Evolutionary conservation across 2,888 invertebrate genomes (phyloP), one percentile per base, ranked within the genome.

Genomic region (Cerastis rubricosa): DNA sequence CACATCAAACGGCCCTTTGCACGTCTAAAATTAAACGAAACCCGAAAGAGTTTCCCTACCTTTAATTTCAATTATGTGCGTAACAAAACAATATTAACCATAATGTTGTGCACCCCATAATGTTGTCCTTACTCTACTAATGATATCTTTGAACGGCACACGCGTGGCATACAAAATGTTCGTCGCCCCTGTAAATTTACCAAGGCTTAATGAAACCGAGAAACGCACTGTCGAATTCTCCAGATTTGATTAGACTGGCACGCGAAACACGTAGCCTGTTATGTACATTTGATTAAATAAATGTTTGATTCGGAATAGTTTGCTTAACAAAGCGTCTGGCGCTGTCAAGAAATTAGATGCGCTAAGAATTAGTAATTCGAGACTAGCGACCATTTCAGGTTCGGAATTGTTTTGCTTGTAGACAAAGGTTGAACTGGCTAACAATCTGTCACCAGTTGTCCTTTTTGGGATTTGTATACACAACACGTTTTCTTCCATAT

Each of bases 261-360:
- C 89, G 90, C 92, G 78, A 88, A 88, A 89, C 93, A 94, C 94
- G 94, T 93, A 91, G 88, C 89, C 90, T 90, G 91, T 93, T 93
- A 93, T 93, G 91, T 92, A 92, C 93, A 92, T 93, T 93, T 92
- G 91, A 93, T 93, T 93, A 93, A 93, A 94, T 92, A 91, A 93
- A 93, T 93, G 90, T 90, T 92, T 90, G 91, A 91, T 90, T 90
- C 87, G 74, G 86, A 92, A 92, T 91, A 91, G 92, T 92, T 92
- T 85, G 83, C 87, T 78, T 79, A 88, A 85, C 81, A 86, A 80
- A 85, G 85, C 78, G 80, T 71, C 85, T 80, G 77, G 74, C 70
- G 65, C 71, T 76, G 83, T 86, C 86, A 86, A 87, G 87, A 89
- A 89, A 90, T 87, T 88, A 89, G 89, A 89, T 90, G 87, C 74